These are phyloP conservation scores for Mionectes macconnelli DNA, from an alignment of 2,113 vertebrate species.

Conservation along the genomic window DNA sequence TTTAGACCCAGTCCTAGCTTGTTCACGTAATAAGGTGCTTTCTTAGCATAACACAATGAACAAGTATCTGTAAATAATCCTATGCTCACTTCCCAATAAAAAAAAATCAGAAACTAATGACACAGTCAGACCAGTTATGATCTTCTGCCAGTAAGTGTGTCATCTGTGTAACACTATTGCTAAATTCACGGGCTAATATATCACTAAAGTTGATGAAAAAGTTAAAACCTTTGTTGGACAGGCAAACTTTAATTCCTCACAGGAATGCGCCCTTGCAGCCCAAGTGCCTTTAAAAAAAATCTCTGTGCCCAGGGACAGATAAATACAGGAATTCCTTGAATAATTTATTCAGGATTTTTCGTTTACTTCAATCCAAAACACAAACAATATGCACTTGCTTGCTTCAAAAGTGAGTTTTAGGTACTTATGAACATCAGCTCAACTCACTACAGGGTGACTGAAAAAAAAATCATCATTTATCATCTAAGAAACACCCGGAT, in stretches of 20 bases:
- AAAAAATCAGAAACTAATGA: neutral
- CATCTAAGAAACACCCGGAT: neutral
- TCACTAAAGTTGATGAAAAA: neutral
- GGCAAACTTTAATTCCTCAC: neutral
- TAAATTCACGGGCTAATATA: neutral
- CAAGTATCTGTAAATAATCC: neutral
- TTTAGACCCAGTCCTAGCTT: neutral
- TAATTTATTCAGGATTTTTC: neutral
- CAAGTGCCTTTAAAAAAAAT: neutral
- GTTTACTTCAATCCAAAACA: neutral
- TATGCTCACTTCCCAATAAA: neutral
- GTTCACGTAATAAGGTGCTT: neutral
- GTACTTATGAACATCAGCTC: neutral
- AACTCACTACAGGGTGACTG: neutral
- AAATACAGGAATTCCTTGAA: neutral
- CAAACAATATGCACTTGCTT: neutral
- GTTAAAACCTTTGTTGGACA: neutral
- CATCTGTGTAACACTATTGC: neutral
- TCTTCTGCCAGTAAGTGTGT: neutral
- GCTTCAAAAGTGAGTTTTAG: neutral
- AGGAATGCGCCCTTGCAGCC: accelerated
- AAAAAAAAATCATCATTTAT: neutral
- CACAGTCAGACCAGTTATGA: neutral
- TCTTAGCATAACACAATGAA: neutral
- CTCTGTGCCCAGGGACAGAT: neutral